These are phyloP conservation scores for Poeciliopsis turrubarensis DNA, from an alignment of 2,113 vertebrate species.

Conservation along the genomic window DNA sequence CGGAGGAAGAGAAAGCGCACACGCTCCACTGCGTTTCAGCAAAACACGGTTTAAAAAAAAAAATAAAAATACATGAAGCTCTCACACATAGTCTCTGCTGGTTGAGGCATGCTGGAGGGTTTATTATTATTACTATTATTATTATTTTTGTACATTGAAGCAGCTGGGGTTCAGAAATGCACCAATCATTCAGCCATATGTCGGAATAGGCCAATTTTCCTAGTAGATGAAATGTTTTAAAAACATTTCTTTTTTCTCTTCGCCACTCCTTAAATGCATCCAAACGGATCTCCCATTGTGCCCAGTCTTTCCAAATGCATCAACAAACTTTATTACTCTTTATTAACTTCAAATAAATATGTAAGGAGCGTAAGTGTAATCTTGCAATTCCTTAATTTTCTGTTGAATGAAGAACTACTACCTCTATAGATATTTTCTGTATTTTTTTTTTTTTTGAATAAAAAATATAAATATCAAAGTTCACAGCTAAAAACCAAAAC, in stretches of 20 bases:
- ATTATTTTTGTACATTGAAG: background rate
- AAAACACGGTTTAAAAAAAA: constrained; percentile 12
- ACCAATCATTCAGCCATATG: background rate
- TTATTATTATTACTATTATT: constrained; percentile 67
- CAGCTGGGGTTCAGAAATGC: background rate
- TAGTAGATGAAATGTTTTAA: background rate
- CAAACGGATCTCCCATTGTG: background rate
- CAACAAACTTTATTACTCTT: too few relatives aligned
- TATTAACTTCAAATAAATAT: background rate
- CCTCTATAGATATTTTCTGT: too few relatives aligned
- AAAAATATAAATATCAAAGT: too few relatives aligned
- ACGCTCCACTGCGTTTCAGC: constrained; percentile 80
- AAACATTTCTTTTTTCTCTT: background rate
- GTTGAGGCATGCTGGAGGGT: constrained; percentile 71
- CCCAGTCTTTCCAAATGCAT: background rate
- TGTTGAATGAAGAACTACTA: too few relatives aligned
- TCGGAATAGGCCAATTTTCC: background rate
- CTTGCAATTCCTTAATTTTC: too few relatives aligned
- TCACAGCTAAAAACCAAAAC: too few relatives aligned
- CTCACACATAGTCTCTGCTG: constrained; percentile 70
- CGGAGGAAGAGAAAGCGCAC: constrained; percentile 55
- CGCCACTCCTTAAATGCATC: background rate
- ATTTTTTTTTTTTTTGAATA: too few relatives aligned
- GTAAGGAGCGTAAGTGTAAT: too few relatives aligned
- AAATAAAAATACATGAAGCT: constrained; percentile 67